Evolutionary conservation across 1,140 invertebrate genomes (phyloP), one percentile per base, ranked within the genome.

Genomic region (Drosophila kurseongensis): DNA sequence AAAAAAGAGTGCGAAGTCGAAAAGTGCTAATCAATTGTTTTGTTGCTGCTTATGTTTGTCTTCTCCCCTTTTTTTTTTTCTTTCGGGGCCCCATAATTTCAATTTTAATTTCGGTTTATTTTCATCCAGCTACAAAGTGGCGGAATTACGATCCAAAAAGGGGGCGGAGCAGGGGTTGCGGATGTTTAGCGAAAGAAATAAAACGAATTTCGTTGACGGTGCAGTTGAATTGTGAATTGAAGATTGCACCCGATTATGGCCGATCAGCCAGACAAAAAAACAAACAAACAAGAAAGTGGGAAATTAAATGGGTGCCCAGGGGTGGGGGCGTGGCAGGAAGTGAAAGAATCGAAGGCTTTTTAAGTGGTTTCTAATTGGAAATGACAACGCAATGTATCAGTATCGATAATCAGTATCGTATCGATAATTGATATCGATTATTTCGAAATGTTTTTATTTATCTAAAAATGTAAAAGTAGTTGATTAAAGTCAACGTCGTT

Each of bases 1-100:
- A 29, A 29, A 51, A 50, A 12, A 16, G 48, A 51, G 47, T 50
- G 41, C 27, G 51, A 51, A 32, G 10, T 27, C 42, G 52, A 78
- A 76, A 83, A 71, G 57, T 79, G 80, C 81, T 76, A 84, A 83
- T 83, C 80, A 84, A 84, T 76, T 84, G 79, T 36, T 59, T 75
- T 71, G 29, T 32, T 32, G 29, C 29, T 60, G 5, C 62, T 35
- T 41, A 35, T 16, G 44, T 60, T 78, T 74, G 38, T 29, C 41
- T 16, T 41, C 16, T 29, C 5, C 23, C 16, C 14, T 2, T 27
- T 48, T 44, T 62, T 71, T 27, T 36, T 42, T 14, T 52, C 47
- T 50, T 48, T 32, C 5, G 10, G 40, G 13, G 35, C n/a, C 45
- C 38, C 57, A 51, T 38, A 27, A 55, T 73, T 74, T 74, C 58